phyloP scores from a whole-genome alignment of 2,113 vertebrate genomes.

The Hippoglossus stenolepis region DNA sequence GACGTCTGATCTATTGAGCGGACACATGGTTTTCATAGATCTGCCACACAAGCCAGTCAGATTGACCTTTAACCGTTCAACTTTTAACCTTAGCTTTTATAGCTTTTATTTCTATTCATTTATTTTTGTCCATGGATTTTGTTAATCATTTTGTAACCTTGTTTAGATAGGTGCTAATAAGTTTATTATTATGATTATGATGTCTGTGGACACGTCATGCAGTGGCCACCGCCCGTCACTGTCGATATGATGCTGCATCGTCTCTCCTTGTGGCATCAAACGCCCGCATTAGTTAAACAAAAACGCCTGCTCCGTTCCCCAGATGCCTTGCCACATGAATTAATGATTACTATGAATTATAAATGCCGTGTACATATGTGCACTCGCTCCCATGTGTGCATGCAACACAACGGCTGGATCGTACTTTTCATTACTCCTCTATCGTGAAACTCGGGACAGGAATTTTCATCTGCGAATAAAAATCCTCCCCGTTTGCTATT shows the following conservation, averaged over 20 bases:
- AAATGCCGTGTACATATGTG: slow-evolving; percentile 57
- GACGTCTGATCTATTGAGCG: not conserved
- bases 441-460: slow-evolving; percentile 56
- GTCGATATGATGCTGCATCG: slow-evolving; percentile 21
- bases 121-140: too few relatives aligned
- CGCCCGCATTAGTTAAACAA: slow-evolving; percentile 48
- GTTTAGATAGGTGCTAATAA: too few relatives aligned
- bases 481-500: slow-evolving; percentile 56
- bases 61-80: too few relatives aligned
- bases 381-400: slow-evolving; percentile 32
- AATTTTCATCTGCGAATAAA: slow-evolving; percentile 45
- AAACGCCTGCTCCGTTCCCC: slow-evolving; percentile 34
- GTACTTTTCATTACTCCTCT: slow-evolving; percentile 58
- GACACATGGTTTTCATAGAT: too few relatives aligned
- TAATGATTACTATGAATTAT: slow-evolving; percentile 68
- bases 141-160: too few relatives aligned
- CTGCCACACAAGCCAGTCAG: too few relatives aligned
- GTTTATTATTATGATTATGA: too few relatives aligned
- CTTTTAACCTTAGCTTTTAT: too few relatives aligned
- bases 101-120: too few relatives aligned
- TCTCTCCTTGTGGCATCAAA: slow-evolving; percentile 32
- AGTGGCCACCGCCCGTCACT: not conserved
- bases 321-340: slow-evolving; percentile 44
- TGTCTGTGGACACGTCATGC: not conserved
- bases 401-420: slow-evolving; percentile 12